Evolutionary conservation across 1,140 invertebrate genomes (phyloP).

Genomic region (Eufriesea mexicana): DNA sequence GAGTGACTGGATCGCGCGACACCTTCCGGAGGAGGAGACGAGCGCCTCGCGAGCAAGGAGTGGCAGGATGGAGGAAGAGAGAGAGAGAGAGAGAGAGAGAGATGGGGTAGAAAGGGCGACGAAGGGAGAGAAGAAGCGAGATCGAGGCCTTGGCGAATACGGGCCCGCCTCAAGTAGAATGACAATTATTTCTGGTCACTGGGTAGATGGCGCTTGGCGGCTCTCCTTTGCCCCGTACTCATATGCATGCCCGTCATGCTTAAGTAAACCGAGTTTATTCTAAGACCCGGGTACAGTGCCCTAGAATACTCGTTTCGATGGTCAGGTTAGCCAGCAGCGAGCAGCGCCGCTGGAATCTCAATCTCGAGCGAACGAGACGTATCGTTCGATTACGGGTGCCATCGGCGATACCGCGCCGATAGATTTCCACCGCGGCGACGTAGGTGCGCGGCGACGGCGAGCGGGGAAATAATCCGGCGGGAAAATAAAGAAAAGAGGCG

Average conservation of each 20-base stretch:
- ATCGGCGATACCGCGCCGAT: too few relatives aligned
- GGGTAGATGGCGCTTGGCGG: slow-evolving; percentile 77
- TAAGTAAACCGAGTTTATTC: slow-evolving; percentile 79
- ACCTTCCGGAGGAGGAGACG: background rate
- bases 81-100: too few relatives aligned
- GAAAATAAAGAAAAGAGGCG: too few relatives aligned
- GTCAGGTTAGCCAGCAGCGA: slow-evolving; percentile 61
- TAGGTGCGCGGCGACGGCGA: too few relatives aligned
- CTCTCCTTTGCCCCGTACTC: slow-evolving; percentile 74
- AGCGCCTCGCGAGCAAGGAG: background rate
- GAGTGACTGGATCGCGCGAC: background rate
- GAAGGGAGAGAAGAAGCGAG: slow-evolving; percentile 18
- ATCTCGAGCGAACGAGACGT: slow-evolving; percentile 51
- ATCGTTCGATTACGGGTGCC: background rate
- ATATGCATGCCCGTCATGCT: slow-evolving; percentile 79
- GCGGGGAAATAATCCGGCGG: too few relatives aligned
- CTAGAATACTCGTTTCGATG: slow-evolving; percentile 75
- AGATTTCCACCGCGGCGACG: too few relatives aligned
- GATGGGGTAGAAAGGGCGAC: too few relatives aligned
- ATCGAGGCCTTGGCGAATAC: slow-evolving; percentile 62
- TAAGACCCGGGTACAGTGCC: slow-evolving; percentile 76
- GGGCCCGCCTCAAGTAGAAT: slow-evolving; percentile 70
- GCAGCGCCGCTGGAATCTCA: slow-evolving; percentile 58
- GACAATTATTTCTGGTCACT: slow-evolving; percentile 79
- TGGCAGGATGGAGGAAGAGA: too few relatives aligned